Conservation (phyloP, 1,140 invertebrate species). For the Zaprionus camerounensis region DNA sequence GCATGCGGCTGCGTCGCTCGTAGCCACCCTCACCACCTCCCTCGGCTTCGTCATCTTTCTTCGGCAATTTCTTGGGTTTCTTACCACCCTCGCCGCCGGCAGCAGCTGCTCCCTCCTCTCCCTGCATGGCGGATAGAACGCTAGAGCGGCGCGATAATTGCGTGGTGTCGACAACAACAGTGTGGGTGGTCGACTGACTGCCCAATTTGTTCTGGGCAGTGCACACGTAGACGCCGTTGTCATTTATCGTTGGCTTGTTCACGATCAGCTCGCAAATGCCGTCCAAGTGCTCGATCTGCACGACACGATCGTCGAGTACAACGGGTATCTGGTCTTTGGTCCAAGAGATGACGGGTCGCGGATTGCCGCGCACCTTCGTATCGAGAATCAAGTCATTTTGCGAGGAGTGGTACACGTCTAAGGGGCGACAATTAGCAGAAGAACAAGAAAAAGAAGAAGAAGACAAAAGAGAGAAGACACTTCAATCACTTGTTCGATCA, state of each 20-base stretch:
- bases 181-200: slow-evolving; percentile 76
- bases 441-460: not conserved
- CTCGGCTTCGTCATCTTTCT: slow-evolving; percentile 61
- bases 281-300: slow-evolving; percentile 89
- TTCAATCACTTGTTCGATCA: slow-evolving; percentile 70
- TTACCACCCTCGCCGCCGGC: slow-evolving; percentile 37
- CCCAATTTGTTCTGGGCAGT: slow-evolving; percentile 88
- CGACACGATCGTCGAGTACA: slow-evolving; percentile 86
- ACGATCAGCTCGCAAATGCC: slow-evolving; percentile 90
- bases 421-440: slow-evolving; percentile 2
- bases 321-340: slow-evolving; percentile 88
- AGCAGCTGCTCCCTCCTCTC: slow-evolving; percentile 50
- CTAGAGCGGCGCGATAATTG: slow-evolving; percentile 74
- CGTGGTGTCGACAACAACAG: slow-evolving; percentile 76
- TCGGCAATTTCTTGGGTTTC: slow-evolving; percentile 61
- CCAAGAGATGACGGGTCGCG: slow-evolving; percentile 91
- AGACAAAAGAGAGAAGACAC: slow-evolving; percentile 33
- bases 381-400: slow-evolving; percentile 91
- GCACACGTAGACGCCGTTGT: slow-evolving; percentile 89
- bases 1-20: slow-evolving; percentile 74
- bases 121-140: slow-evolving; percentile 62
- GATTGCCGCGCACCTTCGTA: slow-evolving; percentile 90
- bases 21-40: slow-evolving; percentile 74
- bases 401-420: slow-evolving; percentile 88
- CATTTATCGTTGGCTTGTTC: slow-evolving; percentile 87